Base-by-base conservation (phyloP, 2,797 vertebrate species). In the Heliangelus exortis region DNA sequence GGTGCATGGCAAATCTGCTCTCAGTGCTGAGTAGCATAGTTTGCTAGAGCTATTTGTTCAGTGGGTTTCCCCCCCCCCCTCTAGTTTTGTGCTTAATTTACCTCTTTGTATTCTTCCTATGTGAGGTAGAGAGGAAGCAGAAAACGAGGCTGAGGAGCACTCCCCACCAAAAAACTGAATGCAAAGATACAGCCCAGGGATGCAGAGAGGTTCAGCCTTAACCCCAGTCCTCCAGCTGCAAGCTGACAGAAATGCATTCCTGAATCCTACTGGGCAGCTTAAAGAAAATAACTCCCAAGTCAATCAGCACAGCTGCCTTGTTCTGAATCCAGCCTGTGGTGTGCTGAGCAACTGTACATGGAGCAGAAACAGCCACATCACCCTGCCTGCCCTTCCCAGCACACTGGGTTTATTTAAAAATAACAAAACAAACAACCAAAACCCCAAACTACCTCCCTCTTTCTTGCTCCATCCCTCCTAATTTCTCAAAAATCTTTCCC, bases 401-500 rank as follows among this genome's bases (percentile, higher is more conserved):
- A 21, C 15, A 34, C 36, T 36, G 34, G 34, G 34, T 36, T 36
- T 36, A 5, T 10, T 39, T 11, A 39, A 39, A 39, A 39, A 39
- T 39, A 8, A 21, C 1, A 61, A 77, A 36, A 36, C 34, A 25
- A 8, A 4, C n/a, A 1, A 61, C 16, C 1, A 31, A 4, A 43
- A 74, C 41, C 2, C 2, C n/a, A 39, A 13, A 14, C 0, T 4
- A 2, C 0, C 3, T 33, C 15, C 16, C 1, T 23, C 13, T 14
- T 68, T 7, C 4, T 11, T 25, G 2, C 10, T 57, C 5, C 45
- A 3, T 50, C 69, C 6, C 58, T 9, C 4, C 4, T n/a, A 0
- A 4, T 59, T 76, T 68, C 10, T n/a, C 4, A 5, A 9, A 5
- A 1, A 1, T 2, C 2, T 2, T 29, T 51, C 22, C 6, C 4